A percentile compares a stretch with the other conserved stretches of the same genome.
Conservation (phyloP, 2,888 invertebrate species). For the Gymnoscelis rufifasciata region DNA sequence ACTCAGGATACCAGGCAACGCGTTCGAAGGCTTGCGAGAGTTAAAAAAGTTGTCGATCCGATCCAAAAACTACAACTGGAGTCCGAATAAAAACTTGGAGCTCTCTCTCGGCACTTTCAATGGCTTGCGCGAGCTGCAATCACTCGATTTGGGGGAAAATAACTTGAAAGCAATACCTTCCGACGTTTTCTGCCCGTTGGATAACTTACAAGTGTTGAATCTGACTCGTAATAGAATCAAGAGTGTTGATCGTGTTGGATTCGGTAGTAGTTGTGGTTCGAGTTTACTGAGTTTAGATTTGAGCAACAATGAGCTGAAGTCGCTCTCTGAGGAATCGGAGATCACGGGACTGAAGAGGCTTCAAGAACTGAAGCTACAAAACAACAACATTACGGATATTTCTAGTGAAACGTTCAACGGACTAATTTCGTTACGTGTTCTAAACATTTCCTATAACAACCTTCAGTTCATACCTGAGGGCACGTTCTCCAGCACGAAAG, state of each 20-base stretch:
- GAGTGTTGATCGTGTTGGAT: slow-evolving; percentile 86
- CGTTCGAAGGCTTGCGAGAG: slow-evolving; percentile 89
- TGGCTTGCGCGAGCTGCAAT: slow-evolving; percentile 87
- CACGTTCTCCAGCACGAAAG: slow-evolving; percentile 88
- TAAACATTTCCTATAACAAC: slow-evolving; percentile 92
- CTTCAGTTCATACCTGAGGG: slow-evolving; percentile 89
- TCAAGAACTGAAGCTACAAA: slow-evolving; percentile 87
- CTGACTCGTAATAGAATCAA: slow-evolving; percentile 89
- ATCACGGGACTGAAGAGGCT: slow-evolving; percentile 86
- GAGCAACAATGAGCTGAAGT: slow-evolving; percentile 87
- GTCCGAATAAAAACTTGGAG: slow-evolving; percentile 85
- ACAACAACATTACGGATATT: slow-evolving; percentile 89
- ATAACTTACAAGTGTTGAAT: slow-evolving; percentile 89
- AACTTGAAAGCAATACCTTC: slow-evolving; percentile 88
- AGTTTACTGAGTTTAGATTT: slow-evolving; percentile 88
- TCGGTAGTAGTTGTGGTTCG: slow-evolving; percentile 81
- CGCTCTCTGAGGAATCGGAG: slow-evolving; percentile 86
- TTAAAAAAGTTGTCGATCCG: slow-evolving; percentile 88
- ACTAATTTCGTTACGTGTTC: slow-evolving; percentile 85
- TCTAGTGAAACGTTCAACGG: slow-evolving; percentile 89
- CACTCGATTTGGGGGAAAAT: slow-evolving; percentile 87
- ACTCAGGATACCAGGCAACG: slow-evolving; percentile 85
- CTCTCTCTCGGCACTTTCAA: slow-evolving; percentile 85
- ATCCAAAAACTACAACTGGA: slow-evolving; percentile 90
- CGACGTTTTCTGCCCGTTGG: slow-evolving; percentile 87